Percentiles rank a stretch among this genome's conserved stretches.
Evolutionary conservation across 2,797 vertebrate species (phyloP).

Genomic region (Hemibagrus guttatus): DNA sequence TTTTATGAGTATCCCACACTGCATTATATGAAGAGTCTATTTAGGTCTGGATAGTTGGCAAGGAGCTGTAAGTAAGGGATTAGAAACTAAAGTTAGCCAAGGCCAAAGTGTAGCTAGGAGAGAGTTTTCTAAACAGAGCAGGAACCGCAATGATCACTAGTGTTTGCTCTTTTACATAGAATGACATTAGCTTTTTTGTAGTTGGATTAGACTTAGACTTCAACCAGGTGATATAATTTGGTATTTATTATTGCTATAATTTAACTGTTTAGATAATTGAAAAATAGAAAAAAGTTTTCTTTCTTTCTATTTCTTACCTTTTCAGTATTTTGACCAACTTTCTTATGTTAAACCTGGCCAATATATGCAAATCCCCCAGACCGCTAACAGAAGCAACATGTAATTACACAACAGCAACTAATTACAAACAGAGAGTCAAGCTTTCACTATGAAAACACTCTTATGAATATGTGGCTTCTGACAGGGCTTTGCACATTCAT

Average conservation of each 20-base stretch:
- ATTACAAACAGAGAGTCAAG: background rate
- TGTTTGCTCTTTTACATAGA: background rate
- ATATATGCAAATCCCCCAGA: background rate
- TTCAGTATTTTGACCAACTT: background rate
- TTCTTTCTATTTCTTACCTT: background rate
- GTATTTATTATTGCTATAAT: background rate
- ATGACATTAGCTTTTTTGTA: background rate
- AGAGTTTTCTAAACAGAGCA: background rate
- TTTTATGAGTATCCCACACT: constrained; percentile 67
- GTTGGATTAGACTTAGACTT: background rate
- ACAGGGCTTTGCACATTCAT: background rate
- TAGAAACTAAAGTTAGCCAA: constrained; percentile 68
- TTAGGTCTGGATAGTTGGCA: constrained; percentile 69
- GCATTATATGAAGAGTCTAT: constrained; percentile 69
- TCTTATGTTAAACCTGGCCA: background rate
- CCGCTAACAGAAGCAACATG: background rate
- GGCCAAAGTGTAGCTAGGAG: constrained; percentile 52
- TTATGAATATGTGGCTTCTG: background rate
- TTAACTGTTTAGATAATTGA: background rate
- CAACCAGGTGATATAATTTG: background rate
- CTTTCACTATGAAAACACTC: background rate
- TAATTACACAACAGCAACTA: background rate
- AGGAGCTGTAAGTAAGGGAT: constrained; percentile 56
- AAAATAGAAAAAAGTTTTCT: background rate
- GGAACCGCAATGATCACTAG: background rate